A percentile compares a stretch with the other conserved stretches of the same genome.
These are phyloP conservation scores for Heterocephalus glaber DNA, from an alignment of 2,113 vertebrate species.

Conservation along the genomic window DNA sequence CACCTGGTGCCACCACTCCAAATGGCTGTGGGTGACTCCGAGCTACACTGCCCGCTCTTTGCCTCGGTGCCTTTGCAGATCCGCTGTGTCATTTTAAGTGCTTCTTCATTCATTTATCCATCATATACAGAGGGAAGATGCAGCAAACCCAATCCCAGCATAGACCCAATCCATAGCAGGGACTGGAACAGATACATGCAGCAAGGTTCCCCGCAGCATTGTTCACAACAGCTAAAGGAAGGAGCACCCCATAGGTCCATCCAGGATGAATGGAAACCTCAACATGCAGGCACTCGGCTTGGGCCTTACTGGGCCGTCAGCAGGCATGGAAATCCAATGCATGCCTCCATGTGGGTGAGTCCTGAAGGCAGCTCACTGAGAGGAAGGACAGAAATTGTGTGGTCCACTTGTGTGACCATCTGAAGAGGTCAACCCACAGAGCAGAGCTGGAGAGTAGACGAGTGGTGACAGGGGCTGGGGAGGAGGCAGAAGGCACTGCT, in stretches of 20 bases:
- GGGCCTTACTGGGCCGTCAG: neutral
- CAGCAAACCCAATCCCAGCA: neutral
- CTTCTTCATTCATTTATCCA: neutral
- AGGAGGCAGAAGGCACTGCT: neutral
- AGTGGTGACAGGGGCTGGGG: neutral
- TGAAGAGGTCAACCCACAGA: neutral
- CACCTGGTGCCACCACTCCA: neutral
- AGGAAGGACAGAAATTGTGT: neutral
- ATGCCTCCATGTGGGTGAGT: neutral
- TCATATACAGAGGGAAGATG: neutral
- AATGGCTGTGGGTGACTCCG: neutral
- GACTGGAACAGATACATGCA: neutral
- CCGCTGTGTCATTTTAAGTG: neutral
- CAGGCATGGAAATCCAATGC: neutral
- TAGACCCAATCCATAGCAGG: neutral
- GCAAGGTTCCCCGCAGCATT: neutral
- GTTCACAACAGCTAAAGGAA: neutral
- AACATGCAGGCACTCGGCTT: neutral
- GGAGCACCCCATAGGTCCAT: neutral
- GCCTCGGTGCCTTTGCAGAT: neutral
- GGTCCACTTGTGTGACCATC: neutral
- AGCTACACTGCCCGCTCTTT: fast-evolving
- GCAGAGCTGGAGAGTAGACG: neutral
- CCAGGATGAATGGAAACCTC: neutral
- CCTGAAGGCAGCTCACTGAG: neutral